Conservation (phyloP, 2,113 vertebrate genomes). For the Murina feae region DNA sequence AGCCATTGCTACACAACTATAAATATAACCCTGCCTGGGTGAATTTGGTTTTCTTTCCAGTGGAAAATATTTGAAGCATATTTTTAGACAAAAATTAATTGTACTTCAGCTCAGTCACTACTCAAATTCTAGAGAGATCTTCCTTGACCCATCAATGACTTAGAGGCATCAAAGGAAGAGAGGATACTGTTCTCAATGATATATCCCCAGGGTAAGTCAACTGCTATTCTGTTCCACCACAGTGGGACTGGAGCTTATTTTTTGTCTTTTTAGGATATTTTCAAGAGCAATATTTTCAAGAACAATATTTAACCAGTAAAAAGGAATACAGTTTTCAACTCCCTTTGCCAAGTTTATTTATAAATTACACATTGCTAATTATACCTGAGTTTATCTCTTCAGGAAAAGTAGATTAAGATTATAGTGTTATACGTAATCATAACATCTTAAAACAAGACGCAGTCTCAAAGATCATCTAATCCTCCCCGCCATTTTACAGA, state of each 20-base stretch:
- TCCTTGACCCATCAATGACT: not conserved
- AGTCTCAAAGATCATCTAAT: constrained; percentile 24
- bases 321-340: not conserved
- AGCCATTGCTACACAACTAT: not conserved
- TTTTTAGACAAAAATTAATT: not conserved
- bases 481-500: not conserved
- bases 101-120: not conserved
- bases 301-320: not conserved
- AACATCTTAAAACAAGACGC: not conserved
- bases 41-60: not conserved
- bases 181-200: not conserved
- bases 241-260: not conserved
- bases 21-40: not conserved
- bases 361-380: not conserved
- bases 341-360: not conserved
- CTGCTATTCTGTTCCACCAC: not conserved
- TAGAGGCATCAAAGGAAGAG: not conserved
- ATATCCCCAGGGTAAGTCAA: not conserved
- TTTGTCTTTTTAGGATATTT: not conserved
- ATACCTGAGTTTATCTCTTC: not conserved
- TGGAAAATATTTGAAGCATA: not conserved
- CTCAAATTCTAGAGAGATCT: not conserved
- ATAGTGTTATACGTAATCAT: not conserved
- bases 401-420: not conserved
- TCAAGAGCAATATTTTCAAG: not conserved